Evolutionary conservation across 2,113 vertebrate genomes (phyloP), one percentile per base, ranked within the genome.

Genomic region (Motacilla tschutschensis): DNA sequence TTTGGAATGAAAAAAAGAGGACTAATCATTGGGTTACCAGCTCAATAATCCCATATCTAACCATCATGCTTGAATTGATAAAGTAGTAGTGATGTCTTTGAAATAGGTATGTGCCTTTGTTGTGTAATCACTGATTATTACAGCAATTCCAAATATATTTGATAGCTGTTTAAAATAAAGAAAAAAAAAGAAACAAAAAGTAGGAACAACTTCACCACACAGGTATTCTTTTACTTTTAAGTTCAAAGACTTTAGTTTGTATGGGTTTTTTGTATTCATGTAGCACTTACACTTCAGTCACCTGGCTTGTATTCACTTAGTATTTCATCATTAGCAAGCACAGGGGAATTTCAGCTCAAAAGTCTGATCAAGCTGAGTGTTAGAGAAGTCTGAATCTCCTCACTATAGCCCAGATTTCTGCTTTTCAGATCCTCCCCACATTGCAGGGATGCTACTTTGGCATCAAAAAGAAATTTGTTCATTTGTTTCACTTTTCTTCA

Each of bases 401-500:
- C 24, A 11, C 33, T 64, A 16, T 10, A 76, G 41, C 87, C 40
- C 72, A 87, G 33, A 76, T 66, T 91, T 92, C 31, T 71, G 21
- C 50, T 76, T 79, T 88, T 73, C 59, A 76, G 75, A 73, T 76
- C 41, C 19, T 87, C 51, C n/a, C 40, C 51, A 76, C 63, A 58
- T 22, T 63, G 38, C 75, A 69, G 71, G 58, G 59, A 62, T 81
- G 54, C 14, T 86, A 58, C 41, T 69, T 88, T 90, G 84, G 87
- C 82, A 93, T 76, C 55, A 79, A 74, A 90, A 74, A 53, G 17
- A 86, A 70, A 79, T 73, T 88, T 66, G 69, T 90, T 95, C 75
- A 50, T 95, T 94, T 91, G 59, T 93, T 92, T 88, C 72, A 31
- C 10, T 79, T 90, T 91, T 82, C 41, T 83, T 90, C 80, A 76